phyloP scores from a whole-genome alignment of 1,140 invertebrate species.

The Sycobia sp. region DNA sequence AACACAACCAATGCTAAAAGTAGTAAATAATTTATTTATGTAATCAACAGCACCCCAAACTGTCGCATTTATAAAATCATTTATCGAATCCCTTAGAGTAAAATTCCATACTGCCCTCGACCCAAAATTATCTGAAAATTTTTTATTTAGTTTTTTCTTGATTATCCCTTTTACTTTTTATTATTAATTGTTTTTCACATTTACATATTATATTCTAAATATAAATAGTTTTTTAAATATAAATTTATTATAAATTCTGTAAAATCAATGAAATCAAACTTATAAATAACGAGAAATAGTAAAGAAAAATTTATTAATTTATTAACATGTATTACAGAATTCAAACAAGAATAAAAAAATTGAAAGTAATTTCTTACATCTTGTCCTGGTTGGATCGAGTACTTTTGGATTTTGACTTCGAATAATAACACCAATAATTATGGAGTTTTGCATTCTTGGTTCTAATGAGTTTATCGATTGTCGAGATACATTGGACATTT shows the following conservation, averaged over 20 bases:
- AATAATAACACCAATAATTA: constrained; percentile 56
- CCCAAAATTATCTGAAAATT: constrained; percentile 44
- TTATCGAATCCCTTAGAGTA: constrained; percentile 70
- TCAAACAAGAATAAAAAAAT: constrained; percentile 4
- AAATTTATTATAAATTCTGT: too few species aligned
- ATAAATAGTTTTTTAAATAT: too few species aligned
- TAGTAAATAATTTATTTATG: constrained; percentile 63
- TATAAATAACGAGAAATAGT: neutral
- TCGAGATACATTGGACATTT: constrained; percentile 51
- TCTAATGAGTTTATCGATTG: constrained; percentile 49
- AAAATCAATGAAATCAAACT: neutral
- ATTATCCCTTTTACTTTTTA: too few species aligned
- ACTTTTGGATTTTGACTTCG: constrained; percentile 50
- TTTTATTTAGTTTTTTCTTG: constrained; percentile 4
- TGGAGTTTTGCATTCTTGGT: constrained; percentile 49
- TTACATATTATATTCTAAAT: too few species aligned
- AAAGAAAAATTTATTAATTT: neutral
- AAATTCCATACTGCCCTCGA: constrained; percentile 71
- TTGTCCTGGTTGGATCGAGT: constrained; percentile 44
- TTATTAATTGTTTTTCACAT: too few species aligned
- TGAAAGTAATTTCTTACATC: too few species aligned
- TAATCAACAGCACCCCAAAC: constrained; percentile 70
- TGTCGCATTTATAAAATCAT: constrained; percentile 72
- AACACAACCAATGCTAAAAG: constrained; percentile 69
- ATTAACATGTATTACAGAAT: constrained; percentile 32